Percentiles rank a stretch among this genome's conserved stretches.
Evolutionary conservation across 2,113 vertebrate species (phyloP).

Genomic region (Tachycineta bicolor): DNA sequence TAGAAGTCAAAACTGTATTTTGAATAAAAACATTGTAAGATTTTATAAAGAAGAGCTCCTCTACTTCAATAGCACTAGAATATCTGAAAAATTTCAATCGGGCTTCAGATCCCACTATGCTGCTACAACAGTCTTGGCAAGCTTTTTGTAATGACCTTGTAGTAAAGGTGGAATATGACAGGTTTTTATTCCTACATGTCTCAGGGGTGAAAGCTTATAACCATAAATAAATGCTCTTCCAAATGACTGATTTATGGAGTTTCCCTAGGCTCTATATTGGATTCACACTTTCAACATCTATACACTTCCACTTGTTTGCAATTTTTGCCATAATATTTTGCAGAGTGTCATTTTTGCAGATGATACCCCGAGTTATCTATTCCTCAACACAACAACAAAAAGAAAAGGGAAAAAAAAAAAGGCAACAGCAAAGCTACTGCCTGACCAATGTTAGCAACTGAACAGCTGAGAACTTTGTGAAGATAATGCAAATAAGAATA

Average conservation of each 20-base stretch:
- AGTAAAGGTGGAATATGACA: conserved; percentile 32
- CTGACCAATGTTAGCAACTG: background rate
- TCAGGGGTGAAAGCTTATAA: background rate
- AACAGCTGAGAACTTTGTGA: background rate
- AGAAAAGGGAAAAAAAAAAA: background rate
- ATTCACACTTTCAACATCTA: conserved; percentile 9
- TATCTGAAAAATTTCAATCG: background rate
- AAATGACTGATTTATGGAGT: conserved; percentile 15
- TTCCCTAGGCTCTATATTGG: background rate
- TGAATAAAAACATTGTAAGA: background rate
- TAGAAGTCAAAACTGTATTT: background rate
- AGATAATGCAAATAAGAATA: background rate
- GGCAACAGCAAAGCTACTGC: background rate
- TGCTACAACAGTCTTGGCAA: background rate
- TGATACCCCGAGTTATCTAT: background rate
- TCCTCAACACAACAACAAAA: background rate
- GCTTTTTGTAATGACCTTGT: conserved; percentile 43
- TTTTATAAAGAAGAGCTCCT: background rate
- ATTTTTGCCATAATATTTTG: background rate
- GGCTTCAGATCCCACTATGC: background rate
- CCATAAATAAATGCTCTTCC: conserved; percentile 43
- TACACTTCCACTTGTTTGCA: background rate
- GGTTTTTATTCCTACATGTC: conserved; percentile 1
- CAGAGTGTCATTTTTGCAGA: background rate
- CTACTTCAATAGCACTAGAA: background rate